Evolutionary conservation across 2,113 vertebrate species (phyloP), one percentile per base, ranked within the genome.

Genomic region (Lathamus discolor): DNA sequence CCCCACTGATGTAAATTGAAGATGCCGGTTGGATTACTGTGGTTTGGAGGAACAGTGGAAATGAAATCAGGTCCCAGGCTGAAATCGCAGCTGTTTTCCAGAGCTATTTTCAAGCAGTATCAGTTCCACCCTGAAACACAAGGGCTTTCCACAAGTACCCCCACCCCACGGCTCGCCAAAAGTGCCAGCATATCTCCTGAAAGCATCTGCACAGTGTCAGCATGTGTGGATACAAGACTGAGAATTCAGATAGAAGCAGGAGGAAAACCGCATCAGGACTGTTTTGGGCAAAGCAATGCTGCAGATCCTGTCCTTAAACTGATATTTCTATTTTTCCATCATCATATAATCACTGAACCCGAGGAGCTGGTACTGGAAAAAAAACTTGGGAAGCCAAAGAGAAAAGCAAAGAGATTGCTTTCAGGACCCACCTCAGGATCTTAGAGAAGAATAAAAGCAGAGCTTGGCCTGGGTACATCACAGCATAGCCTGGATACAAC

Each of bases 11-110:
- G 69, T 19, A 14, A 62, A 67, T 52, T 6, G 35, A 55, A 59
- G 80, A 68, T 73, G 66, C 64, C 0, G 9, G 17, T 39, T 48
- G 54, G 76, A 67, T 86, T 93, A 54, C 87, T 77, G 82, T 54
- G 82, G 82, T 77, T 77, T 90, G 87, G 70, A 90, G 82, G 46
- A 88, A 54, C 48, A 17, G 35, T 6, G 15, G 43, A 68, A 43
- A 75, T 27, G 61, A 63, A 72, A 63, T 39, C 2, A 7, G 64
- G 68, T 37, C 70, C 49, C 37, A 23, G 11, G 59, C 51, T 76
- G 64, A 81, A 90, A 72, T 4, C 43, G 64, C 51, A 72, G 79
- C 77, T 77, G 69, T 77, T 90, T 93, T 82, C 82, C 92, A 72
- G 76, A 81, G 76, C 62, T 55, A 23, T 61, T 85, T 88, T 73